Evolutionary conservation across 1,140 invertebrate species (phyloP).

Genomic region (Drosophila erecta): DNA sequence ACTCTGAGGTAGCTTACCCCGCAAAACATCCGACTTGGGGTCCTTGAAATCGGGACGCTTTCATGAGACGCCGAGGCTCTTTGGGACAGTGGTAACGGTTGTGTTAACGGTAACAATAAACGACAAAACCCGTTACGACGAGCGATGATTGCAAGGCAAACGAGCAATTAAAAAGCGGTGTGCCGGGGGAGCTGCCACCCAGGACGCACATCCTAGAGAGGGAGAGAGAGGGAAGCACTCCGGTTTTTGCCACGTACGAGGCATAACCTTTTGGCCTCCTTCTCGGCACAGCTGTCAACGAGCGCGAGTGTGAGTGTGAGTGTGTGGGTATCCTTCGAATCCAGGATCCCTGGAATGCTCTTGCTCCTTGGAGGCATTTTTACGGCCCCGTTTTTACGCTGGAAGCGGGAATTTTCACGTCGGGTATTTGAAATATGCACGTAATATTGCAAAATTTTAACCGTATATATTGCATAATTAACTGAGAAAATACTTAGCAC

Average conservation of each 20-base stretch:
- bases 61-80: constrained; percentile 45
- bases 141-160: constrained; percentile 77
- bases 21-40: constrained; percentile 4
- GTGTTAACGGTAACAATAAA: constrained; percentile 67
- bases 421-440: constrained; percentile 80
- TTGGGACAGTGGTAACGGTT: constrained; percentile 34
- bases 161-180: constrained; percentile 79
- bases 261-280: constrained; percentile 47
- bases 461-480: constrained; percentile 83
- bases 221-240: constrained; percentile 5
- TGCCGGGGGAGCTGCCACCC: constrained; percentile 26
- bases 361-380: constrained; percentile 72
- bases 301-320: constrained; percentile 1
- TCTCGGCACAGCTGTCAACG: constrained; percentile 23
- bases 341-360: constrained; percentile 25
- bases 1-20: not conserved
- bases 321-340: constrained; percentile 14
- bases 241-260: constrained; percentile 48
- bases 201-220: not conserved
- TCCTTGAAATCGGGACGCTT: constrained; percentile 56
- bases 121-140: constrained; percentile 70
- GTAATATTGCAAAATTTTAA: constrained; percentile 84
- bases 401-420: constrained; percentile 55
- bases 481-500: constrained; percentile 81
- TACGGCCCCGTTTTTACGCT: constrained; percentile 60